A percentile compares a stretch with the other conserved stretches of the same genome.
Conservation (phyloP, 1,140 invertebrate species). For the Drosophila bocqueti region DNA sequence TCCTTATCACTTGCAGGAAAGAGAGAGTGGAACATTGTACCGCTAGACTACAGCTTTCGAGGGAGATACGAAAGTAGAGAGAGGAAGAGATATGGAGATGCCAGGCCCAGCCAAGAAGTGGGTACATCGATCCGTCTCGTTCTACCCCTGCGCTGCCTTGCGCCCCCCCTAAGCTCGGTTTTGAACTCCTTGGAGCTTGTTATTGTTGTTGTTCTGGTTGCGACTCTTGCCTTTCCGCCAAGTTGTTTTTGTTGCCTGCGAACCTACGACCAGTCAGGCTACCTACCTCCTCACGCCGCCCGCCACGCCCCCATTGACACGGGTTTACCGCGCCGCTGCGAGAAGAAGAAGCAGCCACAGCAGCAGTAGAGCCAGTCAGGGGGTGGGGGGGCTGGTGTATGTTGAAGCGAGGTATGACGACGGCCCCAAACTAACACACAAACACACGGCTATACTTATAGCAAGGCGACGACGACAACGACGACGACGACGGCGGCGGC, state of each 20-base stretch:
- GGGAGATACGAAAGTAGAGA: background rate
- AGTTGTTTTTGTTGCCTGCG: constrained; percentile 74
- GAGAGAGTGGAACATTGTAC: constrained; percentile 26
- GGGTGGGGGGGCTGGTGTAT: background rate
- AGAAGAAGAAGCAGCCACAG: constrained; percentile 24
- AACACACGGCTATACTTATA: constrained; percentile 12
- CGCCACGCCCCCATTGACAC: constrained; percentile 35
- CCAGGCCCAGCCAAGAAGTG: constrained; percentile 27
- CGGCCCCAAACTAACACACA: constrained; percentile 73
- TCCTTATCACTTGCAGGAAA: constrained; percentile 20
- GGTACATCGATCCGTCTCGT: constrained; percentile 44
- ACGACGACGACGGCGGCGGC: constrained; percentile 37
- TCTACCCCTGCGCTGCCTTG: background rate
- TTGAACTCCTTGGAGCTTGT: constrained; percentile 19
- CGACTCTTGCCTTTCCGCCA: constrained; percentile 63
- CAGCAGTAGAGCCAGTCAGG: constrained; percentile 14
- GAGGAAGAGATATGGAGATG: constrained; percentile 4
- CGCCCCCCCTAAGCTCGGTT: background rate
- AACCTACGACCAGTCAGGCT: constrained; percentile 73
- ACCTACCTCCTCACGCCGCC: constrained; percentile 36
- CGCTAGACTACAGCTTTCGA: constrained; percentile 4
- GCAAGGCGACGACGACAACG: constrained; percentile 37
- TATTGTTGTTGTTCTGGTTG: constrained; percentile 45
- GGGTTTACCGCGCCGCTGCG: constrained; percentile 40
- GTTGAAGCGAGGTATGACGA: constrained; percentile 23